phyloP scores from a whole-genome alignment of 2,888 invertebrate genomes.

The Trissolcus japonicus region DNA sequence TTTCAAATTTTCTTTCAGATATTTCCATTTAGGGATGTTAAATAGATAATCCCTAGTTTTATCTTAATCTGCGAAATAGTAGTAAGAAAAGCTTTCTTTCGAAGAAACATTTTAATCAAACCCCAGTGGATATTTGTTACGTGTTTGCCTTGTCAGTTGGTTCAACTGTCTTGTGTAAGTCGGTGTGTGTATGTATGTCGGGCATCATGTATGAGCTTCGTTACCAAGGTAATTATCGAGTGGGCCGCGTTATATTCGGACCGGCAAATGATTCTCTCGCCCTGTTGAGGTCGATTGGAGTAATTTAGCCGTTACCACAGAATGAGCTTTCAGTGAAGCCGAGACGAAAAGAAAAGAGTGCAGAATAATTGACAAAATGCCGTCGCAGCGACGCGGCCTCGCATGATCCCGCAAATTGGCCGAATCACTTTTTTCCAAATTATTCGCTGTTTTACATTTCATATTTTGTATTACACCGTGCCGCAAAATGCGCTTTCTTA shows the following conservation, averaged over 20 bases:
- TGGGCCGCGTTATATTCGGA: conserved; percentile 64
- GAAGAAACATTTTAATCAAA: conserved; percentile 44
- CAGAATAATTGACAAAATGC: conserved; percentile 55
- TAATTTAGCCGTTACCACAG: conserved; percentile 69
- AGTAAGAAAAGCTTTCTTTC: conserved; percentile 17
- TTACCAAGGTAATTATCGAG: conserved; percentile 69
- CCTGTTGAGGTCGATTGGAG: conserved; percentile 63
- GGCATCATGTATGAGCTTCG: conserved; percentile 59
- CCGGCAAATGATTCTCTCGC: conserved; percentile 65
- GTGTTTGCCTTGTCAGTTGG: conserved; percentile 56
- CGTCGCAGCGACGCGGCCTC: conserved; percentile 34
- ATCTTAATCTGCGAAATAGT: neutral
- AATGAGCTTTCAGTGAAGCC: conserved; percentile 63
- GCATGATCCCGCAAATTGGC: conserved; percentile 52
- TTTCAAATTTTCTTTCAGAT: no score
- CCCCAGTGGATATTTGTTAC: conserved; percentile 45
- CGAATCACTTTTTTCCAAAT: conserved; percentile 40
- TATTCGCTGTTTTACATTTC: no score
- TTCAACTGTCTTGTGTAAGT: conserved; percentile 43
- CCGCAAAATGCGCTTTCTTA: conserved; percentile 40
- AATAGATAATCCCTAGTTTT: no score
- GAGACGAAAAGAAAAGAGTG: conserved; percentile 50
- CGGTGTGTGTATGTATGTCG: conserved; percentile 32
- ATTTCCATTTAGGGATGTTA: no score
- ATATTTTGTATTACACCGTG: no score